phyloP scores from a whole-genome alignment of 53 echinoderm and acorn worm species.

The Astropecten irregularis region DNA sequence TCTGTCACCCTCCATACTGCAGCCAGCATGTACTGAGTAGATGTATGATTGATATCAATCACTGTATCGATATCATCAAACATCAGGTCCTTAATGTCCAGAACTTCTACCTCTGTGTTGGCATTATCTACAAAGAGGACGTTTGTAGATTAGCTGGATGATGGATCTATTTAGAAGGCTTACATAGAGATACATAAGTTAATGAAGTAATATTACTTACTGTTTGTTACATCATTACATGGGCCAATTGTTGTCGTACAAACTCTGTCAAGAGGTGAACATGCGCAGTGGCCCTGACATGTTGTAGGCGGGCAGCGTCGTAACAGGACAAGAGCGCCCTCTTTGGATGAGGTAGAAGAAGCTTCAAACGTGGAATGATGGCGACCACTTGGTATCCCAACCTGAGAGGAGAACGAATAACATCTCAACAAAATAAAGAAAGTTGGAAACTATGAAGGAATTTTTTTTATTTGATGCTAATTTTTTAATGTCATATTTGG shows the following conservation, averaged over 20 bases:
- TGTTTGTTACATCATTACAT: constrained; percentile 28
- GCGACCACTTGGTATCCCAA: constrained; percentile 24
- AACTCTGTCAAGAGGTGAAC: constrained; percentile 20
- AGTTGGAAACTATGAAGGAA: too few relatives aligned
- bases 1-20: constrained; percentile 33
- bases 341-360: background rate
- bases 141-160: background rate
- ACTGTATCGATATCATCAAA: background rate
- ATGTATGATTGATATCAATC: constrained; percentile 35
- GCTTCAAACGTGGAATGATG: constrained; percentile 46
- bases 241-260: background rate
- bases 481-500: too few relatives aligned
- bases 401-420: background rate
- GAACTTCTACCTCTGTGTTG: constrained; percentile 21
- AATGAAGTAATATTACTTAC: background rate
- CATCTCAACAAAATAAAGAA: background rate
- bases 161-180: background rate
- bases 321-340: constrained; percentile 37
- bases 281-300: constrained; percentile 50
- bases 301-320: constrained; percentile 35
- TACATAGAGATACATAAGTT: too few relatives aligned
- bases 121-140: constrained; percentile 7
- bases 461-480: too few relatives aligned
- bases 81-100: constrained; percentile 8
- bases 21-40: constrained; percentile 31